These are phyloP conservation scores for Rhaphigaster nebulosa DNA, from an alignment of 2,888 invertebrate genomes.

Conservation along the genomic window DNA sequence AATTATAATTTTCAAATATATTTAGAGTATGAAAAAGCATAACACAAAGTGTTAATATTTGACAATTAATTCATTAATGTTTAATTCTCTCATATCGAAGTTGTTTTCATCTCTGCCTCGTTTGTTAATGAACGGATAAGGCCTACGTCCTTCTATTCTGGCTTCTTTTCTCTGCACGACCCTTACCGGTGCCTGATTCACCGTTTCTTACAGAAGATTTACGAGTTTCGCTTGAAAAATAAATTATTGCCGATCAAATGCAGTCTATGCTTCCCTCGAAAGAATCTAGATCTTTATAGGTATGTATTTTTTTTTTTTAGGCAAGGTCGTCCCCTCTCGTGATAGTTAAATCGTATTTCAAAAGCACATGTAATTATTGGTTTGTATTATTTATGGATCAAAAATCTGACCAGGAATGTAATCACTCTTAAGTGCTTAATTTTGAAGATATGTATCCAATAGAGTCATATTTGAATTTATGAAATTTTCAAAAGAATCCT, in stretches of 20 bases:
- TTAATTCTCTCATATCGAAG: no score
- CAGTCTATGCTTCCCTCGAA: background rate
- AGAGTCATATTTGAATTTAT: background rate
- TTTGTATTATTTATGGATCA: background rate
- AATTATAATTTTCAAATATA: no score
- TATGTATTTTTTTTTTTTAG: background rate
- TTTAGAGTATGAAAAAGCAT: no score
- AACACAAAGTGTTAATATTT: no score
- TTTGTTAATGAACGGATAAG: no score
- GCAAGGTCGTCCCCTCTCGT: background rate
- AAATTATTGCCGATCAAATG: conserved; percentile 19
- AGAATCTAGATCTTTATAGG: background rate
- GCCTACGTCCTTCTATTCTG: no score
- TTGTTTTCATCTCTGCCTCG: no score
- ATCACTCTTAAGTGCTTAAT: background rate
- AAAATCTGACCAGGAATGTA: background rate
- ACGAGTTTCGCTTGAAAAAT: background rate
- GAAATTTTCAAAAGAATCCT: background rate
- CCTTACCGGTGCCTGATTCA: background rate
- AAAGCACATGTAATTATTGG: background rate
- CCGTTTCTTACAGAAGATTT: background rate
- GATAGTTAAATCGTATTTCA: conserved; percentile 6
- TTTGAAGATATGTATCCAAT: background rate
- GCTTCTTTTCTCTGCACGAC: background rate
- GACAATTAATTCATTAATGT: no score